Evolutionary conservation across 2,797 vertebrate genomes (phyloP).

Genomic region (Tamandua tetradactyla): DNA sequence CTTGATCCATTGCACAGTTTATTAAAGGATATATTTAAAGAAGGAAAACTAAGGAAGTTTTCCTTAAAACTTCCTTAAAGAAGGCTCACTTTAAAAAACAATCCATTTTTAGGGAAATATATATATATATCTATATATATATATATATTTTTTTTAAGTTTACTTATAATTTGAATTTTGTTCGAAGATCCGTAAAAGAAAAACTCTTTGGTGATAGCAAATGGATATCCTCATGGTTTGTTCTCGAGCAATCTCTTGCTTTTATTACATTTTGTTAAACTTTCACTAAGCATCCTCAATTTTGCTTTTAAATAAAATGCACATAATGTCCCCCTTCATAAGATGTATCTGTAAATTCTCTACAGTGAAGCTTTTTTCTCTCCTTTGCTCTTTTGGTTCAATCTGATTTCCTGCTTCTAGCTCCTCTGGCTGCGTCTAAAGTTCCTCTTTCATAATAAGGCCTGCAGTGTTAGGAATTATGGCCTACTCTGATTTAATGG

Average conservation of each 20-base stretch:
- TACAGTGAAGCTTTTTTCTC: background rate
- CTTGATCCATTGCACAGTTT: conserved; percentile 56
- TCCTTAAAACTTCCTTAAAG: conserved; percentile 22
- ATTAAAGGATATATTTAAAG: conserved; percentile 41
- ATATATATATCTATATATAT: no score
- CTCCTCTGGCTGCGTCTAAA: no score
- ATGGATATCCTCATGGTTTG: background rate
- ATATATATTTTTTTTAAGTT: background rate
- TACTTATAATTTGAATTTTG: conserved; percentile 39
- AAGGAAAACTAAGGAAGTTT: no score
- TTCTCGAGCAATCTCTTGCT: conserved; percentile 37
- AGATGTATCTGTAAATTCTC: conserved; percentile 21
- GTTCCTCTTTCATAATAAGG: background rate
- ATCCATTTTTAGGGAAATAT: conserved; percentile 20
- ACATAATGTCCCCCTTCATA: background rate
- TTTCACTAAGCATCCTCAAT: conserved; percentile 34
- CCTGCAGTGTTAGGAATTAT: no score
- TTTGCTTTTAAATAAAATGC: conserved; percentile 61
- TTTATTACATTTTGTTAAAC: conserved; percentile 30
- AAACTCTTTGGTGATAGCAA: background rate
- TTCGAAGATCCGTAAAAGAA: background rate
- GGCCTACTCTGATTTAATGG: background rate
- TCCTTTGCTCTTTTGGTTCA: no score
- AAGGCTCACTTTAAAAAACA: conserved; percentile 28
- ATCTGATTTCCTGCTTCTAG: no score